These are phyloP conservation scores for Coendou prehensilis DNA, from an alignment of 2,797 vertebrate species.

Conservation along the genomic window DNA sequence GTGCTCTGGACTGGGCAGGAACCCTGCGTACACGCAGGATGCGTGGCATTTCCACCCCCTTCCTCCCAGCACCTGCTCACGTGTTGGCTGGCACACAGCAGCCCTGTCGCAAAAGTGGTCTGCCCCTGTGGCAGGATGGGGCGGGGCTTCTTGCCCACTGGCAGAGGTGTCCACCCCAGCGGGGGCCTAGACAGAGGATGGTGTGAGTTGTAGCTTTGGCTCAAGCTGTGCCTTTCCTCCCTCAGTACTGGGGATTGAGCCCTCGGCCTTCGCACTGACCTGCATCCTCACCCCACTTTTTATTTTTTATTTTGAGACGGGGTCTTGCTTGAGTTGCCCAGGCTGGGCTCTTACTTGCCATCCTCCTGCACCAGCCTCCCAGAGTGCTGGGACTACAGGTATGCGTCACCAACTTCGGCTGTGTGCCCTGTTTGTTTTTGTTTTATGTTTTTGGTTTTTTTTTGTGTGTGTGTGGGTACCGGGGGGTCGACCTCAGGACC, in stretches of 20 bases:
- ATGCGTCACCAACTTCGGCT: background rate
- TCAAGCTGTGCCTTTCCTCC: background rate
- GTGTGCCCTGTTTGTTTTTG: background rate
- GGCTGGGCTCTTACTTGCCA: background rate
- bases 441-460: background rate
- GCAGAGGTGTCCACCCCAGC: background rate
- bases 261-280: background rate
- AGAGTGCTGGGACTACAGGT: background rate
- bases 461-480: too few species aligned
- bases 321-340: background rate
- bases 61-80: background rate
- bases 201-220: background rate
- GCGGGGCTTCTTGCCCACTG: background rate
- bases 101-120: background rate
- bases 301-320: background rate
- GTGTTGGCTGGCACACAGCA: background rate
- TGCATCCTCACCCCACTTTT: background rate
- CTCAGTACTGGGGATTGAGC: background rate
- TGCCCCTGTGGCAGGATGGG: background rate
- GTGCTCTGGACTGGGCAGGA: too few species aligned
- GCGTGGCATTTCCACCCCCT: rapidly evolving
- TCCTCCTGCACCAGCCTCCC: background rate
- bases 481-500: too few species aligned
- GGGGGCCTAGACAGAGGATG: background rate
- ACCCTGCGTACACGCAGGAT: rapidly evolving